Base-by-base conservation (phyloP, 2,797 vertebrate genomes). In the Amblyraja radiata region DNA sequence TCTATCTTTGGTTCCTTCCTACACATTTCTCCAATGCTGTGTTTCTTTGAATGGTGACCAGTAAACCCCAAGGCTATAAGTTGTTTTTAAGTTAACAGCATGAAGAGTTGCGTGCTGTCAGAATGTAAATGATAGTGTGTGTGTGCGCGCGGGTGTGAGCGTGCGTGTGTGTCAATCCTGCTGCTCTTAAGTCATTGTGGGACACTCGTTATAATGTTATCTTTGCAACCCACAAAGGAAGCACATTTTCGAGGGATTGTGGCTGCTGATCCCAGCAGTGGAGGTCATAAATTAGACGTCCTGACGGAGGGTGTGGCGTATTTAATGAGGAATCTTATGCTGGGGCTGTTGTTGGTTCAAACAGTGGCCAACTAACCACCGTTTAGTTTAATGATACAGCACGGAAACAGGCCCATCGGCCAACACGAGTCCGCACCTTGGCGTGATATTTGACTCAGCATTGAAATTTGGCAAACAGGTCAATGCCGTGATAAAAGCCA, bases 101-200 rank as follows among this genome's bases (percentile, higher is more conserved):
- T 68, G n/a, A 88, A 88, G n/a, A 9, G 36, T 88, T 88, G 61
- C 36, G 61, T 68, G 14, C 84, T 88, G 61, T 88, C 84, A 88
- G n/a, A 36, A 88, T 61, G 65, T 36, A 68, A 88, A 68, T 88
- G n/a, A 65, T 63, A 32, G 28, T 36, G 28, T 65, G 54, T 4
- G 32, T 32, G 32, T 32, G 32, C 32, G 32, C 32, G 32, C 32
- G 32, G 32, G 32, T 32, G 32, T 32, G 32, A 32, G 46, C 46
- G 46, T 3, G 83, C 1, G 58, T 10, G 61, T 8, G 14, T 36
- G n/a, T 88, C 21, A 58, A 63, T 11, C 61, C 18, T 88, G 84
- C 16, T 16, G 2, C 21, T 18, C 61, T 65, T 21, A 32, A 88
- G 61, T 18, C 84, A 65, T 88, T 88, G 84, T 88, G n/a, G 61